Evolutionary conservation across 2,888 invertebrate species (phyloP), one percentile per base, ranked within the genome.

Genomic region (Helleia helle): DNA sequence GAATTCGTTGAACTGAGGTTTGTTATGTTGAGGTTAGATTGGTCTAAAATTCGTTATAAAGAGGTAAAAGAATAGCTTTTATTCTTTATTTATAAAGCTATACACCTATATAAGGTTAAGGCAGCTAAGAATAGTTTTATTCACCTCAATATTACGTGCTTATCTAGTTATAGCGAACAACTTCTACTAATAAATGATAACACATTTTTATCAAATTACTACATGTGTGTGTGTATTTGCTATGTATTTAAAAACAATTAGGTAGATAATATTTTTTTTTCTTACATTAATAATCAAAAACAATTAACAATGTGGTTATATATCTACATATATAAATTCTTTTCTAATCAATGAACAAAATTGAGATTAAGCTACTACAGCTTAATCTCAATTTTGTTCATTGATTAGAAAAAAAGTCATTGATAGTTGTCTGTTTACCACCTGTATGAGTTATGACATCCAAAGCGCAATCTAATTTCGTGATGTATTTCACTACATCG

Each of bases 381-480:
- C 43, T 46, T 44, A 46, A 44, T 48, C 48, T 48, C 37, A 40
- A 46, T 46, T 50, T 44, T 43, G 30, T 42, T 49, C 38, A 42
- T 45, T 42, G 43, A 44, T 48, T 48, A 51, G 49, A 42, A 50
- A 48, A n/a, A 49, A 45, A 52, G 51, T 51, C 49, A 50, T 49
- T 25, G 25, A 50, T 50, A 41, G 49, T 52, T 47, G 49, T 52
- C 50, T 51, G 49, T 48, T 52, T 51, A 50, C 50, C 48, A 54
- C 48, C 47, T 49, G 48, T 52, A 49, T 11, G 39, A 50, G 49
- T 49, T 48, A 49, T 50, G 12, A 52, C 45, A 51, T 54, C 54
- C 41, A 54, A 52, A 54, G 50, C 49, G 49, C 49, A 51, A 48
- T 52, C 47, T 11, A 52, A 51, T 52, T 49, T 45, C 47, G 48